Evolutionary conservation across 2,113 vertebrate species (phyloP).

Genomic region (Eulemur rufifrons): DNA sequence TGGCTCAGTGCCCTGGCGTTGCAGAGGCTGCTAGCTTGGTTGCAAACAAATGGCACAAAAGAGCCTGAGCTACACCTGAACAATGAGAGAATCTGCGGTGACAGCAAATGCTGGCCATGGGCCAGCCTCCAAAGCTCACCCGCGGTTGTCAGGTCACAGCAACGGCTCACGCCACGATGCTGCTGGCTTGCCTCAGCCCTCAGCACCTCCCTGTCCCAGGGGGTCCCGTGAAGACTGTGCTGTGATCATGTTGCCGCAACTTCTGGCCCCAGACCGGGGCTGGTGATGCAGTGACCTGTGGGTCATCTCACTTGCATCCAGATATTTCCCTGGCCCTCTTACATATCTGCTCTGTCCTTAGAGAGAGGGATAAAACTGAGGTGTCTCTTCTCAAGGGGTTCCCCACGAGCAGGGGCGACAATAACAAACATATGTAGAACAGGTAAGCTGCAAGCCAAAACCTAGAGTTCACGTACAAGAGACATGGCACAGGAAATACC

Average conservation of each 20-base stretch:
- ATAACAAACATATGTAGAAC: fast-evolving
- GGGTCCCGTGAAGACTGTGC: neutral
- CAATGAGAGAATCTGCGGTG: neutral
- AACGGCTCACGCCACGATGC: fast-evolving
- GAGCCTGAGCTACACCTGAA: neutral
- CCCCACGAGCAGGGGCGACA: fast-evolving
- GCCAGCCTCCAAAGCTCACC: neutral
- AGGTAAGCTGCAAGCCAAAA: neutral
- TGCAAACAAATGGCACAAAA: neutral
- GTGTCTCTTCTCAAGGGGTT: neutral
- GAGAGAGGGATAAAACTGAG: fast-evolving
- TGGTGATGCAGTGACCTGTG: no score
- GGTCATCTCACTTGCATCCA: neutral
- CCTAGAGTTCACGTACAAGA: neutral
- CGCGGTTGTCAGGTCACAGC: neutral
- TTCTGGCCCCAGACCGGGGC: fast-evolving
- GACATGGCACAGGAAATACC: neutral
- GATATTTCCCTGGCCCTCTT: fast-evolving
- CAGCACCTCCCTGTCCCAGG: neutral
- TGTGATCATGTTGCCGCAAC: neutral
- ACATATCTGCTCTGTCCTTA: neutral
- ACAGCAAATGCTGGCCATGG: neutral
- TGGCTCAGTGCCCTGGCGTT: neutral
- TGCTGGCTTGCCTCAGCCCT: no score
- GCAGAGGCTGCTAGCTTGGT: neutral